A percentile compares a stretch with the other conserved stretches of the same genome.
Evolutionary conservation across 2,113 vertebrate species (phyloP).

Genomic region (Diphyllodes magnificus): DNA sequence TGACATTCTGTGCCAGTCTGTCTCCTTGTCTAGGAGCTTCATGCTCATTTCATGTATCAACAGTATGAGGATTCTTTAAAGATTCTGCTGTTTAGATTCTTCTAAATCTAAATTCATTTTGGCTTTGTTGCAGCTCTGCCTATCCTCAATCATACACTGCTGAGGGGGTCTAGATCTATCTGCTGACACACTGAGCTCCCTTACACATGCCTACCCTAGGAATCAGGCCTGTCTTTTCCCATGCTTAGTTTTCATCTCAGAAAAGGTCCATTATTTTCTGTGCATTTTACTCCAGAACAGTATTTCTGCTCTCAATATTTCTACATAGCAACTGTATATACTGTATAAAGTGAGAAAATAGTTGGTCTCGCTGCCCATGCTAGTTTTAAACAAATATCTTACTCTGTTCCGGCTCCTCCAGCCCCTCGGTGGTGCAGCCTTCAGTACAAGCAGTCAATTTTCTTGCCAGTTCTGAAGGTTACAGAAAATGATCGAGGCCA

Average conservation of each 20-base stretch:
- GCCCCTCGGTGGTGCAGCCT: not conserved
- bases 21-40: not conserved
- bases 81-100: not conserved
- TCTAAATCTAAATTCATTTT: not conserved
- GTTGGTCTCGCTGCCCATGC: not conserved
- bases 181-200: not conserved
- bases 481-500: not conserved
- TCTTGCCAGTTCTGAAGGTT: not conserved
- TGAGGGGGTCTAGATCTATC: not conserved
- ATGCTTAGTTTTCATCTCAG: not conserved
- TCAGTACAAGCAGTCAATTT: not conserved
- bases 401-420: not conserved
- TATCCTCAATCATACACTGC: not conserved
- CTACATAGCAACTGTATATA: not conserved
- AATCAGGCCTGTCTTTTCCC: not conserved
- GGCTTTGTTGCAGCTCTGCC: not conserved
- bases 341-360: not conserved
- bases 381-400: not conserved
- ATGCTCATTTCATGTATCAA: accelerated
- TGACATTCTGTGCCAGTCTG: not conserved
- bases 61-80: not conserved
- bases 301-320: not conserved
- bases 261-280: not conserved
- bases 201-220: not conserved
- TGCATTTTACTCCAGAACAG: not conserved